Percentiles rank a stretch among this genome's conserved stretches.
phyloP scores from a whole-genome alignment of 2,113 vertebrate species.

The Carettochelys insculpta region DNA sequence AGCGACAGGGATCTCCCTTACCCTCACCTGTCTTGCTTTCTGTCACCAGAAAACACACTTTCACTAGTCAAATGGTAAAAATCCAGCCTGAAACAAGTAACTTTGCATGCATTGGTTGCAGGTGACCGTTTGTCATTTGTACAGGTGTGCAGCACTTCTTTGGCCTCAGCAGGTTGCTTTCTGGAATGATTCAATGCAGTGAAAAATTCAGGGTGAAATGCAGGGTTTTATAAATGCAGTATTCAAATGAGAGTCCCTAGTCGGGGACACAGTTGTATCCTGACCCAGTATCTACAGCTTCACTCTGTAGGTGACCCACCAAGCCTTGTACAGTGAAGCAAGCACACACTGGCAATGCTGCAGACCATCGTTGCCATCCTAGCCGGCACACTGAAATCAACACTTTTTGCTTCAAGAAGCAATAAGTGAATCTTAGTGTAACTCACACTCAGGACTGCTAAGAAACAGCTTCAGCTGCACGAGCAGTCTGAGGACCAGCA shows the following conservation, averaged over 20 bases:
- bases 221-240: neutral
- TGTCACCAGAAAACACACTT: neutral
- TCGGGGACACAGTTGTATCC: neutral
- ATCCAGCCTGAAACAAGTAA: neutral
- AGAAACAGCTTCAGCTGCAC: constrained; percentile 30
- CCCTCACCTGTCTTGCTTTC: neutral
- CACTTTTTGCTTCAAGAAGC: neutral
- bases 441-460: neutral
- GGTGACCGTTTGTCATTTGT: neutral
- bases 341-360: neutral
- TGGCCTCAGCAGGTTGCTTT: neutral
- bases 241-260: neutral
- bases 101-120: neutral
- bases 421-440: neutral
- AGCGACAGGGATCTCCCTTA: neutral
- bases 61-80: neutral
- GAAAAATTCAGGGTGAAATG: neutral
- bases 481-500: constrained; percentile 49
- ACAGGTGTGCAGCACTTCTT: neutral
- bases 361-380: neutral
- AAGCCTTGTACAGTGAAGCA: neutral
- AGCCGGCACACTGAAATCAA: neutral
- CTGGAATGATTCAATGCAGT: neutral
- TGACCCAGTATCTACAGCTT: neutral
- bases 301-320: neutral